Evolutionary conservation across 2,888 invertebrate genomes (phyloP), one percentile per base, ranked within the genome.

Genomic region (Catonia carolina): DNA sequence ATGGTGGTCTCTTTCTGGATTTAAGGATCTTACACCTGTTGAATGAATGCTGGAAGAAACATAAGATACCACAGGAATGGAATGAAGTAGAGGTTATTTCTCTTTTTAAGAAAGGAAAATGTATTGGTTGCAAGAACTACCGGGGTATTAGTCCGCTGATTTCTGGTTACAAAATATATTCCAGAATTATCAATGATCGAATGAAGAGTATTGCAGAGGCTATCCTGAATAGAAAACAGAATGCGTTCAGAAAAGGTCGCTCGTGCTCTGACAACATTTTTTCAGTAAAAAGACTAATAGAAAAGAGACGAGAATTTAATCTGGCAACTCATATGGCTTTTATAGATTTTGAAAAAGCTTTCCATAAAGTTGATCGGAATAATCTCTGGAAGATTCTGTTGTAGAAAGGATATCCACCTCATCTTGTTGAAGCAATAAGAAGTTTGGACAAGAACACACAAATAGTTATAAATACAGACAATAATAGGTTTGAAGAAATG

Each of bases 301-400:
- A 48, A 27, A 48, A 22, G 23, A 48, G 31, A 27, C 10, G 17
- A 17, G 17, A 17, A 22, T 42, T 42, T 42, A 50, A 50, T 50
- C 27, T 27, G 27, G 27, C 4, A 27, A 27, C 4, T 6, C 27
- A 27, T 27, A 27, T 4, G 8, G 27, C 27, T 27, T 27, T 27
- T 27, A 8, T 27, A 6, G 27, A 27, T 27, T 27, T 27, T 27
- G 27, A 27, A 27, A 27, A 27, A 27, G 27, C 27, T 6, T 27
- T 27, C 27, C 5, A 27, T 8, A 27, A 8, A 4, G 5, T 27
- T 6, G 27, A 37, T 37, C 4, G 37, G 12, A 10, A 12, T 3
- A n/a, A 15, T 6, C 6, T 37, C 4, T 37, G 37, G 37, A 37
- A 6, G 4, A 37, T 37, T 3, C 12, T 37, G 37, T 7, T 37